Percentiles rank a stretch among this genome's conserved stretches.
These are phyloP conservation scores for Sebastes diaconus DNA, from an alignment of 2,797 vertebrate genomes.

Conservation along the genomic window DNA sequence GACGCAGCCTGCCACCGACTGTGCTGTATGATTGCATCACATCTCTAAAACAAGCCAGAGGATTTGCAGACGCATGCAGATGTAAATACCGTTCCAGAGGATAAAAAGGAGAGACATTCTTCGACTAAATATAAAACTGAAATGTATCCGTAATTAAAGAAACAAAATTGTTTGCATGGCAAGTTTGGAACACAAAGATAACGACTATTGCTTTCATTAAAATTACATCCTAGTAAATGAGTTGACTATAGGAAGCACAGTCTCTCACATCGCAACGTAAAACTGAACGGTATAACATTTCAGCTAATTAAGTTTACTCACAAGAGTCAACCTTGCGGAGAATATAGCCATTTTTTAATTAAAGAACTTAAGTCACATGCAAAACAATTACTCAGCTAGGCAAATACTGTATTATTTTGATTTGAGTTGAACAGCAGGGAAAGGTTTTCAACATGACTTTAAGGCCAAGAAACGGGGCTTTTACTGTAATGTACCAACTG, in stretches of 20 bases:
- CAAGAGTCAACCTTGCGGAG: background rate
- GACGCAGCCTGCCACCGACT: background rate
- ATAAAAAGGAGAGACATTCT: background rate
- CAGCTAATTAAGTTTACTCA: background rate
- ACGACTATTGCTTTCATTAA: background rate
- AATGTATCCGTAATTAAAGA: conserved; percentile 10
- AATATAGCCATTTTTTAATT: background rate
- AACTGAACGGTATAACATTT: background rate
- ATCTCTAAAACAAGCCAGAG: conserved; percentile 4
- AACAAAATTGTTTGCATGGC: background rate
- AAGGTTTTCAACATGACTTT: background rate
- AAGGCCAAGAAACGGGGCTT: background rate
- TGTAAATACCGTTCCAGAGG: background rate
- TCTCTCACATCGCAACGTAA: background rate
- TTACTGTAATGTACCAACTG: background rate
- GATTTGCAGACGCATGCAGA: conserved; percentile 7
- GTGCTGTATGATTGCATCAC: background rate
- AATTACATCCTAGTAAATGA: background rate
- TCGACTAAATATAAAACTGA: background rate
- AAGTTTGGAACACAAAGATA: background rate
- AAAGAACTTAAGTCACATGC: background rate
- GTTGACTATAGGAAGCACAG: background rate
- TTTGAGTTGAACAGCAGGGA: background rate
- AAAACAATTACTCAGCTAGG: background rate
- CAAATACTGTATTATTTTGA: background rate